Evolutionary conservation across 1,140 invertebrate species (phyloP).

Genomic region (Gryon sp.): DNA sequence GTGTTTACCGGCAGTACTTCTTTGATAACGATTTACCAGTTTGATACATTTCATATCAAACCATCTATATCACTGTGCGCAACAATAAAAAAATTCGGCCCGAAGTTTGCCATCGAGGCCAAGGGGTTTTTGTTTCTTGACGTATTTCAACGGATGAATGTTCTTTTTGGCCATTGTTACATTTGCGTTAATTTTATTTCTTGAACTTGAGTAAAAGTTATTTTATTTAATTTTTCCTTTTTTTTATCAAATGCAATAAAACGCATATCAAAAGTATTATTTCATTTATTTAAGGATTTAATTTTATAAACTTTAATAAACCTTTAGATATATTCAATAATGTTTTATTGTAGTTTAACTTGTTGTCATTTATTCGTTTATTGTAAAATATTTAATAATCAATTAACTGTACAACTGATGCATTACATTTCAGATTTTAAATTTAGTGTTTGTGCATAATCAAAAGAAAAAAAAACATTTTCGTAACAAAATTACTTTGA

Average conservation of each 20-base stretch:
- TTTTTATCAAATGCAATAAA: conserved; percentile 16
- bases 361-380: too few species aligned
- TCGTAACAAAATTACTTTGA: conserved; percentile 16
- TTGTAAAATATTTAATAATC: too few species aligned
- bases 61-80: conserved; percentile 60
- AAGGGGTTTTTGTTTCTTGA: conserved; percentile 31
- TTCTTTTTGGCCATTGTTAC: conserved; percentile 22
- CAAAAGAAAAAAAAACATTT: too few species aligned
- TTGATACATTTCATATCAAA: conserved; percentile 64
- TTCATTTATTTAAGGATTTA: too few species aligned
- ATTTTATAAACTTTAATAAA: too few species aligned
- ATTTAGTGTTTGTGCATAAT: too few species aligned
- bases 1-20: conserved; percentile 54
- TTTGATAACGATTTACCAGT: conserved; percentile 62
- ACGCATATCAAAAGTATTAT: too few species aligned
- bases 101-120: neutral
- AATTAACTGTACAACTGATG: too few species aligned
- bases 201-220: neutral
- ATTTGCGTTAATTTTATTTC: neutral
- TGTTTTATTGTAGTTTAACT: too few species aligned
- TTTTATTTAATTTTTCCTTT: neutral
- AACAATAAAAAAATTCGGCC: conserved; percentile 55
- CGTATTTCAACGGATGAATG: conserved; percentile 54
- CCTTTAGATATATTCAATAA: too few species aligned
- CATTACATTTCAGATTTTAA: too few species aligned